Evolutionary conservation across 2,888 invertebrate genomes (phyloP).

Genomic region (Itoplectis maculator): DNA sequence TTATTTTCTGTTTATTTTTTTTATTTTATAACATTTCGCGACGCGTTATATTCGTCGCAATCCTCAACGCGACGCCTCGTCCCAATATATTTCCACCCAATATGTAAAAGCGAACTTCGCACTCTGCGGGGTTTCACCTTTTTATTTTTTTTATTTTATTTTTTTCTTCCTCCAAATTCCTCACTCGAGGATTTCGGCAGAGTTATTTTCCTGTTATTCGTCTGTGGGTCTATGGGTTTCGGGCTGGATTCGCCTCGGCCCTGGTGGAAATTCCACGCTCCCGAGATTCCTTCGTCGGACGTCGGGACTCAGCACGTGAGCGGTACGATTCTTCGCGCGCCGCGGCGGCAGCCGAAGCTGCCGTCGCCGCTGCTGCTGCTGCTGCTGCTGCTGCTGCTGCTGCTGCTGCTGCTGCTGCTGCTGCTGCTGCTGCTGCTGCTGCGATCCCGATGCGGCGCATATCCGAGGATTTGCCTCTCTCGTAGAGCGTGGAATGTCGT

Average conservation of each 20-base stretch:
- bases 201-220: conserved; percentile 36
- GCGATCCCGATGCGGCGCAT: conserved; percentile 9
- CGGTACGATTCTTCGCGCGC: conserved; percentile 20
- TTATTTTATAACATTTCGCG: too few species aligned
- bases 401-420: too few species aligned
- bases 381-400: too few species aligned
- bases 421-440: too few species aligned
- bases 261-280: conserved; percentile 23
- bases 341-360: too few species aligned
- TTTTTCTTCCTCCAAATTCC: conserved; percentile 20
- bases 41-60: too few species aligned
- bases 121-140: conserved; percentile 21
- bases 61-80: too few species aligned
- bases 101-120: conserved; percentile 12
- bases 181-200: conserved; percentile 28
- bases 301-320: conserved; percentile 21
- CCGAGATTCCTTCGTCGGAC: conserved; percentile 33
- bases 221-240: conserved; percentile 18
- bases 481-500: conserved; percentile 47
- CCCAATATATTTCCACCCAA: not conserved
- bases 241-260: not conserved
- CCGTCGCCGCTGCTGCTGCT: too few species aligned
- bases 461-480: conserved; percentile 23
- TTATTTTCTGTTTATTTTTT: too few species aligned
- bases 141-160: too few species aligned